A percentile compares a stretch with the other conserved stretches of the same genome.
Evolutionary conservation across 2,888 invertebrate genomes (phyloP).

Genomic region (Congeria kusceri): DNA sequence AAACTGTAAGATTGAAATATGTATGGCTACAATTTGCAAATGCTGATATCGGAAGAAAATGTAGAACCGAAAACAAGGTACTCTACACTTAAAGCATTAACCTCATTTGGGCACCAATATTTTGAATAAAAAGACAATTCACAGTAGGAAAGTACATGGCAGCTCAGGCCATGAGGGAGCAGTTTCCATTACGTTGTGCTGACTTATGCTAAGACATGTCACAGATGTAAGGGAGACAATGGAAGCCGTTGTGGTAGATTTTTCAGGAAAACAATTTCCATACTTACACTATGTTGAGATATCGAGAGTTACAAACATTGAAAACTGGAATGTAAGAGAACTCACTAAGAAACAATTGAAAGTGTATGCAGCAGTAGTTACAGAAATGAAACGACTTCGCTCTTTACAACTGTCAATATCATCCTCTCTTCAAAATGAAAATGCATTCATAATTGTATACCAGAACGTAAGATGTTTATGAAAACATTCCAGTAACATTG

Average conservation of each 20-base stretch:
- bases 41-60: constrained; percentile 20
- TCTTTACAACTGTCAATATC: background rate
- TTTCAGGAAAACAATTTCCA: constrained; percentile 22
- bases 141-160: constrained; percentile 25
- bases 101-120: constrained; percentile 34
- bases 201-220: constrained; percentile 31
- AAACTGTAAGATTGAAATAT: constrained; percentile 2
- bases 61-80: background rate
- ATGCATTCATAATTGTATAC: constrained; percentile 19
- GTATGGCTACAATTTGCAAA: constrained; percentile 32
- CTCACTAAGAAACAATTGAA: constrained; percentile 12
- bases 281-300: constrained; percentile 41
- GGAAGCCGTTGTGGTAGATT: constrained; percentile 28
- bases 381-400: constrained; percentile 14
- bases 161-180: constrained; percentile 19
- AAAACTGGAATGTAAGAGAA: constrained; percentile 12
- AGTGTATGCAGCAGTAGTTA: constrained; percentile 4
- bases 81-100: constrained; percentile 8
- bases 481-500: constrained; percentile 14
- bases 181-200: constrained; percentile 32
- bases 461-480: constrained; percentile 34
- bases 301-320: constrained; percentile 21
- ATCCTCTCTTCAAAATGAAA: background rate
- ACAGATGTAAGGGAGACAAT: constrained; percentile 40
- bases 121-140: constrained; percentile 26